These are phyloP conservation scores for Lasioglossum villosulum DNA, from an alignment of 2,888 invertebrate species.

Conservation along the genomic window DNA sequence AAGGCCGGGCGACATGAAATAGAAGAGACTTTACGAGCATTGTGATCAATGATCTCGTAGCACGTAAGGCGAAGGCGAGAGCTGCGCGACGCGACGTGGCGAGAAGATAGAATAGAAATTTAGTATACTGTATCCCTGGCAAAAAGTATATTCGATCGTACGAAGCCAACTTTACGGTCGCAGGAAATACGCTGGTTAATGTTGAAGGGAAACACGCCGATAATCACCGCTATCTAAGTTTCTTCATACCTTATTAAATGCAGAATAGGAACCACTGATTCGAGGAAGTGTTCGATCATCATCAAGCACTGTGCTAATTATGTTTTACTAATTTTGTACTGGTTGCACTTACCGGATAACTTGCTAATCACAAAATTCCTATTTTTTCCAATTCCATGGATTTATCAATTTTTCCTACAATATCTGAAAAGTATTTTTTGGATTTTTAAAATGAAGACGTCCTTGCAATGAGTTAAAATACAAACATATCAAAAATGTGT, in stretches of 20 bases:
- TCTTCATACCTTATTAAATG: background rate
- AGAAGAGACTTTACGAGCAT: slow-evolving; percentile 20
- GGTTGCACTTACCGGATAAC: background rate
- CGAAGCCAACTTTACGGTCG: background rate
- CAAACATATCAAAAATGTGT: no score
- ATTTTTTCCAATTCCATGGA: no score
- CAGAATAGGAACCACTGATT: background rate
- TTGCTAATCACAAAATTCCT: background rate
- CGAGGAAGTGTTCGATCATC: background rate
- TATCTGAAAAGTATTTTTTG: no score
- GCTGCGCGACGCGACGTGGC: background rate
- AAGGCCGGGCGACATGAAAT: slow-evolving; percentile 11
- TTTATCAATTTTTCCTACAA: no score
- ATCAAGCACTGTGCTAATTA: background rate
- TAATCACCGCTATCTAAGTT: background rate
- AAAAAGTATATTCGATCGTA: background rate
- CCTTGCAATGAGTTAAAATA: no score
- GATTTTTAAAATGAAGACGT: no score
- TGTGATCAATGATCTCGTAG: slow-evolving; percentile 19
- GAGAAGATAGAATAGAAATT: background rate
- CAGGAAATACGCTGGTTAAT: no score
- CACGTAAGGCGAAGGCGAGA: slow-evolving; percentile 13
- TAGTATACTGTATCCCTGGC: background rate
- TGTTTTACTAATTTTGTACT: background rate
- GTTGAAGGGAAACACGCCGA: background rate